phyloP scores from a whole-genome alignment of 2,113 vertebrate species.

The Paracanthobrama guichenoti region DNA sequence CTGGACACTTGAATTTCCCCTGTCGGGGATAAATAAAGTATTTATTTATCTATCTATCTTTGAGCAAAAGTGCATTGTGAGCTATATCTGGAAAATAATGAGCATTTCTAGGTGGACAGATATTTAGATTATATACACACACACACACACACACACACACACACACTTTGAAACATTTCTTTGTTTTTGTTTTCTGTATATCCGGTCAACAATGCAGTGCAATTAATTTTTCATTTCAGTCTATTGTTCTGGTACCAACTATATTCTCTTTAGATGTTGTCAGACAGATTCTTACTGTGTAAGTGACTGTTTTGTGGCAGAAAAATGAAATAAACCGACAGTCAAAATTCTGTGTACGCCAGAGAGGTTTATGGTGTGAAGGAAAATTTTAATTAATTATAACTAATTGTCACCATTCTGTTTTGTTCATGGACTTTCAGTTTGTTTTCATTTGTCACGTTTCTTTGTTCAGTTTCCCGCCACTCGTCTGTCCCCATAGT shows the following conservation, averaged over 20 bases:
- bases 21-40: too few species aligned
- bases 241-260: background rate
- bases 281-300: background rate
- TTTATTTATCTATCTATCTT: too few species aligned
- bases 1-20: too few species aligned
- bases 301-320: background rate
- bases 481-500: too few species aligned
- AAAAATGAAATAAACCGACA: background rate
- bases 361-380: background rate
- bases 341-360: background rate
- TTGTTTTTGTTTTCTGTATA: slow-evolving; percentile 16
- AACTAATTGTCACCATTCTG: too few species aligned
- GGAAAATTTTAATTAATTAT: too few species aligned
- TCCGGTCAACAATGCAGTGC: background rate
- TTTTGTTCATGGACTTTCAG: too few species aligned
- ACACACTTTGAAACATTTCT: background rate
- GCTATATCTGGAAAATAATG: slow-evolving; percentile 15
- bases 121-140: background rate
- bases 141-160: background rate
- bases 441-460: too few species aligned
- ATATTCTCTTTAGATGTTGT: background rate
- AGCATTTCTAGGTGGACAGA: background rate
- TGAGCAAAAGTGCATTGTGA: background rate
- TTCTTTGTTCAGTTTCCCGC: too few species aligned
- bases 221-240: slow-evolving; percentile 10